Percentiles rank a stretch among this genome's conserved stretches.
Conservation (phyloP, 1,140 invertebrate genomes). For the Littorina saxatilis region DNA sequence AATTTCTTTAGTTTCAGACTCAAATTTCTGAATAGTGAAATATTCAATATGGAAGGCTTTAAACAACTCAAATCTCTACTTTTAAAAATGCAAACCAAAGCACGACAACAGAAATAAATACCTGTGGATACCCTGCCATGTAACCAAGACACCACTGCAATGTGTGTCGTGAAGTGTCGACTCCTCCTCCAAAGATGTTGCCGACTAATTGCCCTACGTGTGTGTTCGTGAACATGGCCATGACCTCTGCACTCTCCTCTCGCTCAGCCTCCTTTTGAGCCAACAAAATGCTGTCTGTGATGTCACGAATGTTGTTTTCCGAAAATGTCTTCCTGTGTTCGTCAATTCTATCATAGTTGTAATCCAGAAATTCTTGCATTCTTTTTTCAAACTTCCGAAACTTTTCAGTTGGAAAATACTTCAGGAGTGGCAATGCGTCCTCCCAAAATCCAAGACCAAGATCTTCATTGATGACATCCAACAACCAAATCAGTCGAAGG, state of each 20-base stretch:
- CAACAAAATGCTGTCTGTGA: background rate
- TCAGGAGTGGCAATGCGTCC: background rate
- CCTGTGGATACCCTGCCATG: constrained; percentile 10
- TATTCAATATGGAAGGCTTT: too few species aligned
- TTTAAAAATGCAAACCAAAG: too few species aligned
- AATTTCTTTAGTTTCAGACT: too few species aligned
- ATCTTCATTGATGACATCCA: background rate
- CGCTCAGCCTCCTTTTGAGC: constrained; percentile 16
- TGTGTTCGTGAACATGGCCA: background rate
- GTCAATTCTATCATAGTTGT: background rate
- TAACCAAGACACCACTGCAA: background rate
- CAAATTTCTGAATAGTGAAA: too few species aligned
- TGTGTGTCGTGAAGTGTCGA: background rate
- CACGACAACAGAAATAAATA: background rate
- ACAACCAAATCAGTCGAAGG: background rate
- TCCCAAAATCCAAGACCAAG: background rate
- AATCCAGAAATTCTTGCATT: background rate
- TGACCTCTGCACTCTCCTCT: constrained; percentile 16
- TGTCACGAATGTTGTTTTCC: constrained; percentile 1
- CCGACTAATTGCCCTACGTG: background rate
- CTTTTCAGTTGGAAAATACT: constrained; percentile 8
- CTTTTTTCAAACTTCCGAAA: background rate
- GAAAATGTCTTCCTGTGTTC: constrained; percentile 1
- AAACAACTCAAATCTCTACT: too few species aligned
- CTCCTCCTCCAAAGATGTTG: background rate